phyloP scores from a whole-genome alignment of 92 coral and sea anemone species.

The Epizoanthus illoricatus region DNA sequence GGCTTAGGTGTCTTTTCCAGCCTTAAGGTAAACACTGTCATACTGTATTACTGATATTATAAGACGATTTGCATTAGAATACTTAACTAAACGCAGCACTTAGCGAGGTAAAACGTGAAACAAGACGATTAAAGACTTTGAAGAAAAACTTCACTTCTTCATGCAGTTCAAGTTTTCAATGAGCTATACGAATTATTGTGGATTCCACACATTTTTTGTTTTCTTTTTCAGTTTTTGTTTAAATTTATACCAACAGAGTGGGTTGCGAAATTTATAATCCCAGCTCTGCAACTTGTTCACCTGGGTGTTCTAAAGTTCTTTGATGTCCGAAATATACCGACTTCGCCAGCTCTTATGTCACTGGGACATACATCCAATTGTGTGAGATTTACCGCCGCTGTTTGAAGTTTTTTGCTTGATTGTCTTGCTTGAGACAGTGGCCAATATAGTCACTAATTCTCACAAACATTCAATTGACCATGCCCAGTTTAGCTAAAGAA shows the following conservation, averaged over 20 bases:
- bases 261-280: slow-evolving; percentile 14
- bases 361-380: slow-evolving; percentile 18
- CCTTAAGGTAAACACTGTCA: too few relatives aligned
- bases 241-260: slow-evolving; percentile 1
- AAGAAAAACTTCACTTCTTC: too few relatives aligned
- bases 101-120: too few relatives aligned
- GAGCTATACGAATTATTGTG: too few relatives aligned
- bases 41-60: too few relatives aligned
- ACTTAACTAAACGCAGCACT: too few relatives aligned
- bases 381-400: slow-evolving; percentile 8
- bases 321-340: slow-evolving; percentile 14
- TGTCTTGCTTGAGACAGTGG: slow-evolving; percentile 9
- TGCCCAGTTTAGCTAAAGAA: slow-evolving; percentile 12
- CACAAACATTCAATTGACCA: slow-evolving; percentile 6
- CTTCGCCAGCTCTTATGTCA: background rate
- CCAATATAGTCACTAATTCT: slow-evolving; percentile 11
- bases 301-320: slow-evolving; percentile 29
- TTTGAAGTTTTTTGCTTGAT: slow-evolving; percentile 8
- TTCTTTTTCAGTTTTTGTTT: background rate
- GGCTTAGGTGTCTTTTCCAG: too few relatives aligned
- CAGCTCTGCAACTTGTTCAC: slow-evolving; percentile 19
- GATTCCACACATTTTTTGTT: too few relatives aligned
- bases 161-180: too few relatives aligned
- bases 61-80: too few relatives aligned
- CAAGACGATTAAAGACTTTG: too few relatives aligned